Evolutionary conservation across 2,113 vertebrate genomes (phyloP), one percentile per base, ranked within the genome.

Genomic region (Bufo bufo): DNA sequence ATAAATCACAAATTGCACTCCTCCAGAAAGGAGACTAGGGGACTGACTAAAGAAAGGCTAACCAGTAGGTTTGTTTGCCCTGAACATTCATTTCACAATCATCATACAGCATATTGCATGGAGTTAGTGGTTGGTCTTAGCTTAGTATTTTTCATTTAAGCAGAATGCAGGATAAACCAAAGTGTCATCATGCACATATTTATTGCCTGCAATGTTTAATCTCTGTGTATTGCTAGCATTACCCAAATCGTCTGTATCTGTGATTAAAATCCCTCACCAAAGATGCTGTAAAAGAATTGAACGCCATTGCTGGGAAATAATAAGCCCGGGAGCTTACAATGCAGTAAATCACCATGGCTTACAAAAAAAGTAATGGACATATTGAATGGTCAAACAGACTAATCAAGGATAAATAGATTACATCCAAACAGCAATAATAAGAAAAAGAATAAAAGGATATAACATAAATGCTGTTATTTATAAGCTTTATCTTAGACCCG

Each of bases 401-500:
- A 84, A 88, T 88, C 82, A 84, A 88, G 72, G 52, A 88, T 84
- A 63, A 69, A 66, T 65, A 88, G 71, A 83, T 83, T 83, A 83
- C 69, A 87, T 82, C 79, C 69, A 87, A 82, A 75, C 79, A 77
- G 78, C 71, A 84, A 88, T 83, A 88, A 88, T 56, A 82, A 79
- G 20, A 81, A 82, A 65, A 69, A 84, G 79, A 88, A 90, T 82
- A 91, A 88, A 90, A 66, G 89, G 4, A 56, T 84, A 54, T 89
- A 87, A 85, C 86, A 78, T 84, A 93, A 91, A 85, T 87, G 90
- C 87, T 91, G 88, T 89, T 91, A 91, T 91, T 91, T 92, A 90
- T 89, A 90, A 90, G 82, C 82, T 93, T 92, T 92, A 90, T 93
- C 72, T 89, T 89, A 80, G 85, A 89, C 82, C 91, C 90, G 78